These are phyloP conservation scores for Troides oblongomaculatus DNA, from an alignment of 2,888 invertebrate species.

Conservation along the genomic window DNA sequence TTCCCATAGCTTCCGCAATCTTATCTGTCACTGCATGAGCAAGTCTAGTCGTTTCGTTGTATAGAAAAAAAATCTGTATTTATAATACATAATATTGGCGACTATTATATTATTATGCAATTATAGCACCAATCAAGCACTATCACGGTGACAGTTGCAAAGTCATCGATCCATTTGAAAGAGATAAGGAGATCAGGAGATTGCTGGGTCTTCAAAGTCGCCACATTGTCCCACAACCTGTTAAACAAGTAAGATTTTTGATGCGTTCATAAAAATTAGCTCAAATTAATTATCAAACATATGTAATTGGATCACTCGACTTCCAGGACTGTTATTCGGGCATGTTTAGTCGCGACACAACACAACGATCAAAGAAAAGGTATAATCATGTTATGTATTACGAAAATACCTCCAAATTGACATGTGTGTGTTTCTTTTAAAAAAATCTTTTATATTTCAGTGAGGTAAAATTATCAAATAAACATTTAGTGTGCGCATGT, in stretches of 20 bases:
- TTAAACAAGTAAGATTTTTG: conserved; percentile 15
- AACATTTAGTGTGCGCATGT: conserved; percentile 8
- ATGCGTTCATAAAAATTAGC: not conserved
- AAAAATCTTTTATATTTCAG: conserved; percentile 1
- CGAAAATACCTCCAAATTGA: not conserved
- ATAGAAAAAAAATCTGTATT: too few species aligned
- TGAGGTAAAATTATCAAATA: conserved; percentile 5
- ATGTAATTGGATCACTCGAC: not conserved
- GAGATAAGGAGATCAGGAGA: conserved; percentile 62
- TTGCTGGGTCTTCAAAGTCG: conserved; percentile 49
- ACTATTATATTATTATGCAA: not conserved
- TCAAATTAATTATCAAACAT: not conserved
- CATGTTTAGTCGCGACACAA: conserved; percentile 26
- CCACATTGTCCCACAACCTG: conserved; percentile 8
- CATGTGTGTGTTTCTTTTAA: not conserved
- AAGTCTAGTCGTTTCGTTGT: too few species aligned
- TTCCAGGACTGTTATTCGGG: conserved; percentile 28
- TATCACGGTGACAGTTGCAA: conserved; percentile 61
- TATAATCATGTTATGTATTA: not conserved
- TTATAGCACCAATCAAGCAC: conserved; percentile 54
- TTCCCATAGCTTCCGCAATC: too few species aligned
- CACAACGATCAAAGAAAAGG: conserved; percentile 15
- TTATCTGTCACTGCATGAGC: too few species aligned
- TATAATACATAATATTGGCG: not conserved
- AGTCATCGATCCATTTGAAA: conserved; percentile 52